phyloP scores from a whole-genome alignment of 2,113 vertebrate species.

The Neolamprologus sp. region DNA sequence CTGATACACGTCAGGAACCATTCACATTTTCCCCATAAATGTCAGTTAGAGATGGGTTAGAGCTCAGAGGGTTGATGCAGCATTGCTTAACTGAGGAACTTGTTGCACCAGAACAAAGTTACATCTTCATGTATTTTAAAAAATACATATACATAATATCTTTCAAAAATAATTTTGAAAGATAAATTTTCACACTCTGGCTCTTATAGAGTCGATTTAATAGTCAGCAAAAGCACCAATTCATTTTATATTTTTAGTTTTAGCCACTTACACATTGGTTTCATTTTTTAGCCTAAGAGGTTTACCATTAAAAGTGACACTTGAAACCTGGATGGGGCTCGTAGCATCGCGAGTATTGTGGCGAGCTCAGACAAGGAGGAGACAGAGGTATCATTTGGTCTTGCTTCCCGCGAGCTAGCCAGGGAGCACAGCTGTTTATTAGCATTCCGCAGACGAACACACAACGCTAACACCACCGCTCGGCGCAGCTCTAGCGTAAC shows the following conservation, averaged over 20 bases:
- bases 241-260: background rate
- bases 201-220: background rate
- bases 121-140: background rate
- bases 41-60: background rate
- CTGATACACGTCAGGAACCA: background rate
- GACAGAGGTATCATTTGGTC: background rate
- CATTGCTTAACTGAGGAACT: fast-evolving
- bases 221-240: background rate
- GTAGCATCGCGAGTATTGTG: background rate
- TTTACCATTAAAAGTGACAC: background rate
- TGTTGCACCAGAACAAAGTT: background rate
- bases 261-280: background rate
- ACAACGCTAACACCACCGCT: background rate
- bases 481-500: background rate
- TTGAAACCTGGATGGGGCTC: background rate
- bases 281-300: background rate
- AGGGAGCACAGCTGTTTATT: background rate
- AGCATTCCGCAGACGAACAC: background rate
- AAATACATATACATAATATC: no score
- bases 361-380: background rate
- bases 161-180: background rate
- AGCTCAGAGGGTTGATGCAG: background rate
- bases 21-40: background rate
- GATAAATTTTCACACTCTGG: background rate
- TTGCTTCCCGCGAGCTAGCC: background rate